These are phyloP conservation scores for Callocephalon fimbriatum DNA, from an alignment of 2,113 vertebrate species.

Conservation along the genomic window DNA sequence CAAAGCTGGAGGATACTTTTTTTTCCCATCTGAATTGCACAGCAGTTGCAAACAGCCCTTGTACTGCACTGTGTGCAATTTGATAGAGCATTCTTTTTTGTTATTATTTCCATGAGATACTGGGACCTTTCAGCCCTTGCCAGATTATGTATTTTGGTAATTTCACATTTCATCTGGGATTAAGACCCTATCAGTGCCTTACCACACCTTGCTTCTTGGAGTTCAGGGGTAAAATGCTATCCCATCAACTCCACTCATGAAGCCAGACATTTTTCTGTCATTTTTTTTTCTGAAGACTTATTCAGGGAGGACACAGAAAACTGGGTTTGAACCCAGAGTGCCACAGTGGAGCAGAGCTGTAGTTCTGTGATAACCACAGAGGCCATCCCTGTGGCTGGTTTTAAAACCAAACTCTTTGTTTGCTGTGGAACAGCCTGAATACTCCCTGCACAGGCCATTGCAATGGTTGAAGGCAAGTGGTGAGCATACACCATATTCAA, in stretches of 20 bases:
- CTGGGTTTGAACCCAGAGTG: neutral
- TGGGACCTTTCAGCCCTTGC: neutral
- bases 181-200: neutral
- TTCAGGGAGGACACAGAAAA: neutral
- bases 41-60: neutral
- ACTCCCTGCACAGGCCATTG: neutral
- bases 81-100: neutral
- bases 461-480: neutral
- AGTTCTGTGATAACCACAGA: neutral
- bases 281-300: neutral
- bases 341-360: neutral
- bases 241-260: neutral
- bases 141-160: neutral
- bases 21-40: neutral
- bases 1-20: neutral
- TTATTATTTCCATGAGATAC: neutral
- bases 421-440: neutral
- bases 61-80: neutral
- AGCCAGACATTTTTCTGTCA: neutral
- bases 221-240: neutral
- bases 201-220: neutral
- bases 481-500: neutral
- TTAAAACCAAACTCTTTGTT: neutral
- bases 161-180: neutral
- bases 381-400: neutral